Percentiles rank a stretch among this genome's conserved stretches.
Evolutionary conservation across 2,113 vertebrate species (phyloP).

Genomic region (Scytalopus superciliaris): DNA sequence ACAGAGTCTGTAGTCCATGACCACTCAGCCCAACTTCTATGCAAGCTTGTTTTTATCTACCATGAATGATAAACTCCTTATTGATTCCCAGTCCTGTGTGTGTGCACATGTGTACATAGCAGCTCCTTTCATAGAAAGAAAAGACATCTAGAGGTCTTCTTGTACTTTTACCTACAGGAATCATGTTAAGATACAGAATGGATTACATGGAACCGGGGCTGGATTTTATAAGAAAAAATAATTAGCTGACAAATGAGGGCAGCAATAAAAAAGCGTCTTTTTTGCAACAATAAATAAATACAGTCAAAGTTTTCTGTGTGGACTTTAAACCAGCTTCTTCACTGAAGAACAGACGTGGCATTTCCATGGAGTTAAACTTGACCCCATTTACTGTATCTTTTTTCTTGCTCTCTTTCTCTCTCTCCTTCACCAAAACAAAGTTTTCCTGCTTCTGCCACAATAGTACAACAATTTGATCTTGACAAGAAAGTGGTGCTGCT

Average conservation of each 20-base stretch:
- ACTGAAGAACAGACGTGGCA: constrained; percentile 87
- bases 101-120: constrained; percentile 84
- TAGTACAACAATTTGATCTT: constrained; percentile 81
- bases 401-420: constrained; percentile 71
- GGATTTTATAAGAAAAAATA: constrained; percentile 84
- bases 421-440: constrained; percentile 76
- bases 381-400: constrained; percentile 80
- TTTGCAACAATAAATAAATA: constrained; percentile 90
- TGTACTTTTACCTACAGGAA: constrained; percentile 85
- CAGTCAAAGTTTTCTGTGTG: constrained; percentile 84
- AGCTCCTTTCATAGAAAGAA: constrained; percentile 89
- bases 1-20: constrained; percentile 77
- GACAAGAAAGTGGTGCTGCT: constrained; percentile 80
- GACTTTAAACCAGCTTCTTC: constrained; percentile 88
- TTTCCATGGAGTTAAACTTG: constrained; percentile 80
- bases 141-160: constrained; percentile 82
- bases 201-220: constrained; percentile 80
- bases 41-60: constrained; percentile 76
- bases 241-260: constrained; percentile 87
- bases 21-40: constrained; percentile 72
- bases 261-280: constrained; percentile 88
- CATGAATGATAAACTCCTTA: constrained; percentile 77
- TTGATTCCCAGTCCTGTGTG: constrained; percentile 80
- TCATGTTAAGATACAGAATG: constrained; percentile 83
- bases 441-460: constrained; percentile 81